A percentile compares a stretch with the other conserved stretches of the same genome.
Evolutionary conservation across 2,113 vertebrate species (phyloP).

Genomic region (Amblyopsis rosae): DNA sequence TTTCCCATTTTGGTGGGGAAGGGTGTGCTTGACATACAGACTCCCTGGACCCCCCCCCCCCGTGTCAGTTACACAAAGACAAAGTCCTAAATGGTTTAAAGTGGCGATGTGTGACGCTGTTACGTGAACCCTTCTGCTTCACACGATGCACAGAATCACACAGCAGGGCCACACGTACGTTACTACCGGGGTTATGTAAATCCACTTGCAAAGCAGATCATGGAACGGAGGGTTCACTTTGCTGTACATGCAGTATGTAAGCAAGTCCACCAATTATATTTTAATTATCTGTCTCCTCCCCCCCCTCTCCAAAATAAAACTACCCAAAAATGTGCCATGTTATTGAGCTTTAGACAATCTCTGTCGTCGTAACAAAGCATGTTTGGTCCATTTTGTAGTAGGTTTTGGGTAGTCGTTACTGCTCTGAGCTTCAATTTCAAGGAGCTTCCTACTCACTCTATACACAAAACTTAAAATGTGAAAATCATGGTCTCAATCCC

Average conservation of each 20-base stretch:
- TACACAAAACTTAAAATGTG: neutral
- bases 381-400: conserved; percentile 65
- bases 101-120: conserved; percentile 14
- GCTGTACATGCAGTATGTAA: conserved; percentile 30
- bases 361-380: conserved; percentile 27
- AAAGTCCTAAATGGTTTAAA: conserved; percentile 12
- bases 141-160: conserved; percentile 14
- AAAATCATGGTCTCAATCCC: conserved; percentile 25
- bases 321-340: conserved; percentile 8
- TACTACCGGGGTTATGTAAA: conserved; percentile 21
- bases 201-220: conserved; percentile 27
- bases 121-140: conserved; percentile 10
- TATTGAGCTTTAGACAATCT: neutral
- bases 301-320: conserved; percentile 3
- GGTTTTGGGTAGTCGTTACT: conserved; percentile 31
- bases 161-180: conserved; percentile 9
- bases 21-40: conserved; percentile 15
- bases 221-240: conserved; percentile 39
- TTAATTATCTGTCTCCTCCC: neutral
- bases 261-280: conserved; percentile 16
- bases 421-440: conserved; percentile 1
- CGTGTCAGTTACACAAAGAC: conserved; percentile 31
- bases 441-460: neutral
- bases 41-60: conserved; percentile 13
- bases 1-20: conserved; percentile 12